Base-by-base conservation (phyloP, 2,888 invertebrate genomes). In the Ceraclea dissimilis region DNA sequence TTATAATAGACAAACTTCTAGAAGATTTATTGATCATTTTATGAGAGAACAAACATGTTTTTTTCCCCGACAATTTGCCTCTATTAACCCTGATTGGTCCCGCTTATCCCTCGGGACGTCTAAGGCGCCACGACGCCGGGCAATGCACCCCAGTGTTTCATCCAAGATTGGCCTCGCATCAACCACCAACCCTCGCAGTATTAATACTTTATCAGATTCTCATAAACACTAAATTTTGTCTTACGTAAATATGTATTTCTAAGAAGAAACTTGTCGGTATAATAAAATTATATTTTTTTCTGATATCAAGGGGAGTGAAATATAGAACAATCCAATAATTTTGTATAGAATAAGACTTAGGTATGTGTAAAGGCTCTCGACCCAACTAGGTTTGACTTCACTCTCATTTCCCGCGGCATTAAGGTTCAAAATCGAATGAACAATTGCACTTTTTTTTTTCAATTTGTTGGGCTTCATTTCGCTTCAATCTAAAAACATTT, bases 11-110 rank as follows among this genome's bases (percentile, higher is more conserved):
- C 11, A 31, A 31, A 8, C 11, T 31, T 11, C 31, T 11, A 11
- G 11, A 8, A 31, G 39, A 39, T 39, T 39, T 39, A 39, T 39
- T 13, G 39, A 39, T 13, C 13, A 16, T 16, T 39, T 39, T 39
- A 39, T 39, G 39, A 39, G 39, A 39, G 13, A 16, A 16, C 39
- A 39, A 39, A 39, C 39, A 39, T 39, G 39, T 39, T 39, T 39
- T n/a, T 39, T 39, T 39, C 39, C 13, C 16, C 39, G 39, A n/a
- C 39, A 13, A 39, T 39, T 39, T 39, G 39, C 39, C 16, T 39
- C 39, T 39, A 39, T 39, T 39, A 39, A 39, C 39, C 39, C 39
- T 16, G 39, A 39, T 39, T 39, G 39, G 39, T 39, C 39, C 39
- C 39, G 39, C 13, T 16, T 13, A 16, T 39, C 39, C 39, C 39